Conservation (phyloP, 1,140 invertebrate genomes). For the Condylostylus longicornis region DNA sequence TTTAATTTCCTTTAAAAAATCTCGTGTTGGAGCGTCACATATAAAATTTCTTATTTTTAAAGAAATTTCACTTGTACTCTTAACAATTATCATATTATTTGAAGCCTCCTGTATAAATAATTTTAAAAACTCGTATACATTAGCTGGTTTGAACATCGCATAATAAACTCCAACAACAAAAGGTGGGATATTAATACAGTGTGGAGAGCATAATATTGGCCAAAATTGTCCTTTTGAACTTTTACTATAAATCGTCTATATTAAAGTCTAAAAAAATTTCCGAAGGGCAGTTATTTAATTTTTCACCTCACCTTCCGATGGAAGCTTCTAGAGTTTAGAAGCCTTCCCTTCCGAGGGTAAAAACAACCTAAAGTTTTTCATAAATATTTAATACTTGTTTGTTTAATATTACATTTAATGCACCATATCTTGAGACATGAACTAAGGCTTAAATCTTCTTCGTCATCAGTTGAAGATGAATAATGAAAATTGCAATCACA, state of each 20-base stretch:
- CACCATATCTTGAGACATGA: too few relatives aligned
- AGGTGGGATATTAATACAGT: constrained; percentile 6
- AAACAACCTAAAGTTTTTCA: too few relatives aligned
- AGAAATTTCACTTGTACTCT: constrained; percentile 4
- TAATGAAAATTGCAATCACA: too few relatives aligned
- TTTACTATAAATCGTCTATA: constrained; percentile 14
- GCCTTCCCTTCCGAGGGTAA: too few relatives aligned
- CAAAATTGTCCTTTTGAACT: constrained; percentile 8
- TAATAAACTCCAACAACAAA: constrained; percentile 14
- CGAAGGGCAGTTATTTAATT: neutral
- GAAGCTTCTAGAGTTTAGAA: too few relatives aligned
- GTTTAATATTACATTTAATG: too few relatives aligned
- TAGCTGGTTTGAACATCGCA: constrained; percentile 12
- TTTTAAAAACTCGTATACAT: constrained; percentile 9
- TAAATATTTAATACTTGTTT: too few relatives aligned
- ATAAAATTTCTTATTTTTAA: constrained; percentile 9
- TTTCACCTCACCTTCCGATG: too few relatives aligned
- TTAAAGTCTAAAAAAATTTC: constrained; percentile 7
- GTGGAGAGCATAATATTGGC: constrained; percentile 13
- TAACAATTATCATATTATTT: constrained; percentile 6
- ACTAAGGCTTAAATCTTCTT: too few relatives aligned
- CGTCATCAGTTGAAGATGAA: too few relatives aligned
- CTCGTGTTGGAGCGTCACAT: constrained; percentile 10
- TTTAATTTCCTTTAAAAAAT: constrained; percentile 8
- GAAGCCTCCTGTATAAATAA: constrained; percentile 12